Evolutionary conservation across 2,888 invertebrate species (phyloP), one percentile per base, ranked within the genome.

Genomic region (Drosophila mulleri): DNA sequence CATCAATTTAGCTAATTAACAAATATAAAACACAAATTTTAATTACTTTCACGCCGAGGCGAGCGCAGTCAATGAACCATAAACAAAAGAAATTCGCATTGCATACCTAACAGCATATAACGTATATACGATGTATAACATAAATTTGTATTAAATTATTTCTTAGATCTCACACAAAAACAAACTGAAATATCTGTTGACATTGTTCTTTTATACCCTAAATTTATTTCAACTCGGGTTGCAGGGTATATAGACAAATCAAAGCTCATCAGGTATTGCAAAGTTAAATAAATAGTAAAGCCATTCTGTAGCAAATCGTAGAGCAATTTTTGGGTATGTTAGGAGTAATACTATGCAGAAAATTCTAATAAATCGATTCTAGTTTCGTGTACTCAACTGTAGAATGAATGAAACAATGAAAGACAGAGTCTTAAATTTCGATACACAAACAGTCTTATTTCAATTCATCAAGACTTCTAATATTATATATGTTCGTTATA

Each of bases 1-100:
- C 62, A 82, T 82, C 75, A 83, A 81, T 81, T 67, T 61, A 48
- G 47, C 59, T 83, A 88, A 84, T 84, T 84, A 88, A 63, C 70
- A 53, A 53, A 37, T 53, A 53, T 53, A 37, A 65, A 26, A 44
- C 41, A 42, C 26, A 54, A 47, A 63, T 75, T 72, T 82, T 59
- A 62, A 88, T 87, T 84, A 82, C 81, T 82, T 65, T 60, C 58
- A 66, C 70, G 44, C 45, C 18, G 58, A 45, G 47, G 35, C 67
- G 53, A 50, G 18, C 32, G 35, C 67, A 75, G 74, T 75, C 83
- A 83, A 85, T 76, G 81, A 76, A 72, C 83, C 69, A 37, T 44
- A 59, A 65, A 71, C 64, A 79, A 75, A 67, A 66, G 35, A 44
- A 35, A 45, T 35, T 44, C 44, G 9, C 16, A 11, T 32, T 3